Evolutionary conservation across 30 jellyfish, hydroid and myxozoan genomes (phyloP).

Genomic region (Aurelia sp.): DNA sequence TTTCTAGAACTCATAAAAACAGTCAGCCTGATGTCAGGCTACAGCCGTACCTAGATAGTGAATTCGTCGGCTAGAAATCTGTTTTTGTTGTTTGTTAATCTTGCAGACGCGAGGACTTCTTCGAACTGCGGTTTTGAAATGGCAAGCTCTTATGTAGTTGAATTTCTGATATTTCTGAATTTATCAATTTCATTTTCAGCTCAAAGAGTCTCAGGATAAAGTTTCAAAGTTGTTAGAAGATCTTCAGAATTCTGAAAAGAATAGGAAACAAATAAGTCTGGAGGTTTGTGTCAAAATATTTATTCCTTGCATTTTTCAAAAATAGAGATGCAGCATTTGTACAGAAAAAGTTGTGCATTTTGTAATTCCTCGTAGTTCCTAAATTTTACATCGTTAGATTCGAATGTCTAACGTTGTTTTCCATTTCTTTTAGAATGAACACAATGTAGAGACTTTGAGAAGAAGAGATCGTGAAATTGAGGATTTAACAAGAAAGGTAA

Average conservation of each 20-base stretch:
- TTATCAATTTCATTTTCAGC: conserved; percentile 29
- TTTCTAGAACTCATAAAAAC: not conserved
- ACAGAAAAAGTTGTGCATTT: no score
- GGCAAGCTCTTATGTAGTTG: no score
- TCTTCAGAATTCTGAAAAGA: conserved; percentile 64
- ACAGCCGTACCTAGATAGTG: no score
- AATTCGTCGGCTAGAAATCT: not conserved
- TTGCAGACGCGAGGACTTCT: not conserved
- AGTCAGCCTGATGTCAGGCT: not conserved
- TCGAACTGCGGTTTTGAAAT: no score
- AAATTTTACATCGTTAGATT: no score
- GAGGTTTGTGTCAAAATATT: conserved; percentile 19
- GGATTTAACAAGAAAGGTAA: conserved; percentile 65
- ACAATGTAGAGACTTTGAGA: conserved; percentile 42
- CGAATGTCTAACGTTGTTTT: no score
- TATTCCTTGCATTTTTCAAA: not conserved
- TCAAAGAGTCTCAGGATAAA: conserved; percentile 50
- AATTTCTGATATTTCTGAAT: not conserved
- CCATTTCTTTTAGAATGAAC: conserved; percentile 42
- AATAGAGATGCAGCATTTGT: not conserved
- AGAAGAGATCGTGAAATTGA: conserved; percentile 70
- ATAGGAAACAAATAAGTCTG: conserved; percentile 26
- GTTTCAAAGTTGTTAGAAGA: conserved; percentile 32
- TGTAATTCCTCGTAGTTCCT: no score
- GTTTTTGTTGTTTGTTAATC: not conserved